Evolutionary conservation across 2,888 invertebrate species (phyloP).

Genomic region (Drosophila nr. perissopoda): DNA sequence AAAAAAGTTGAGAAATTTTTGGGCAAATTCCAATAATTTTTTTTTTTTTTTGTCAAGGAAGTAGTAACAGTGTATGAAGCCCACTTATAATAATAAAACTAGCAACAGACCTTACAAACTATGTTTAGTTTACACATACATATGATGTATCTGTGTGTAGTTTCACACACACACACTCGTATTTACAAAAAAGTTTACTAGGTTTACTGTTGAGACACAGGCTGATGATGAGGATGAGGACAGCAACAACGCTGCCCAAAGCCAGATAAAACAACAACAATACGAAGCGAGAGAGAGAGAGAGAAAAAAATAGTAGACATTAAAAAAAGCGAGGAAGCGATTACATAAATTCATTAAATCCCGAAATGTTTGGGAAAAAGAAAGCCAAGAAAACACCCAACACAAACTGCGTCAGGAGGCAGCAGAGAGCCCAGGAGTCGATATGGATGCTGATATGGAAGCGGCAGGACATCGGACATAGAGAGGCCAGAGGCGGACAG

Average conservation of each 20-base stretch:
- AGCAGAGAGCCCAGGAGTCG: slow-evolving; percentile 9
- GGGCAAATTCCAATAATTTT: not conserved
- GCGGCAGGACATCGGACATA: slow-evolving; percentile 33
- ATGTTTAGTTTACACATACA: not conserved
- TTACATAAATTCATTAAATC: slow-evolving; percentile 68
- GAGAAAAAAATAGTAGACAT: slow-evolving; percentile 27
- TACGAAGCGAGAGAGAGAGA: slow-evolving; percentile 17
- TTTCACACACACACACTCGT: not conserved
- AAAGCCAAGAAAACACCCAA: slow-evolving; percentile 51
- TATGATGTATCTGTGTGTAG: not conserved
- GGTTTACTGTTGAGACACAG: slow-evolving; percentile 63
- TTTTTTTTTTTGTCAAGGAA: not conserved
- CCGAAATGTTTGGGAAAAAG: slow-evolving; percentile 61
- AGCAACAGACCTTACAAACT: not conserved
- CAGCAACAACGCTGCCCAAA: slow-evolving; percentile 14
- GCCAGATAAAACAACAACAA: slow-evolving; percentile 31
- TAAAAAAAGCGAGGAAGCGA: slow-evolving; percentile 40
- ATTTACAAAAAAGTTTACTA: not conserved
- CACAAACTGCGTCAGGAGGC: slow-evolving; percentile 23
- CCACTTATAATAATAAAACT: not conserved
- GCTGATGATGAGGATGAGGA: slow-evolving; percentile 28
- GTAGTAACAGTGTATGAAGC: not conserved
- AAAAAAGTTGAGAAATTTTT: not conserved
- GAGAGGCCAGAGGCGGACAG: slow-evolving; percentile 8
- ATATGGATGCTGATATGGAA: slow-evolving; percentile 27